These are phyloP conservation scores for Symphodus melops DNA, from an alignment of 2,113 vertebrate genomes.

Conservation along the genomic window DNA sequence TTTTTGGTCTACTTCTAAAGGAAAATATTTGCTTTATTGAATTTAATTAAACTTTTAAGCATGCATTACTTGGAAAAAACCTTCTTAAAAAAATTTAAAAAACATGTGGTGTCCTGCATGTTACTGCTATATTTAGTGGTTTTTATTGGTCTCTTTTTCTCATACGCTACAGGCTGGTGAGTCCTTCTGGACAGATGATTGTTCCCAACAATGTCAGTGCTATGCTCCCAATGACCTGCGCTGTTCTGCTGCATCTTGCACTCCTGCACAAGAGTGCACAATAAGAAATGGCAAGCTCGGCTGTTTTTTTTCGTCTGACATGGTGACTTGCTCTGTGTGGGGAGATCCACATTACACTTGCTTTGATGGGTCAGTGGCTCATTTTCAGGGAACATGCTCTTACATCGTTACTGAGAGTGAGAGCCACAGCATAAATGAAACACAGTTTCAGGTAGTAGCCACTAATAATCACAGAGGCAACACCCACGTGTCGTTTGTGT, in stretches of 20 bases:
- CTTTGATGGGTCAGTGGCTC: slow-evolving; percentile 82
- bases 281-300: slow-evolving; percentile 58
- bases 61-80: too few relatives aligned
- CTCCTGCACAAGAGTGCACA: slow-evolving; percentile 63
- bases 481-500: slow-evolving; percentile 74
- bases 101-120: too few relatives aligned
- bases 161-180: slow-evolving; percentile 60
- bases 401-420: slow-evolving; percentile 76
- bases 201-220: slow-evolving; percentile 72
- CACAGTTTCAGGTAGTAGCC: slow-evolving; percentile 64
- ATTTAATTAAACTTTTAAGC: too few relatives aligned
- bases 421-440: slow-evolving; percentile 9
- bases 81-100: too few relatives aligned
- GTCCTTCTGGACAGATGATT: slow-evolving; percentile 67
- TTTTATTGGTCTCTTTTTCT: too few relatives aligned
- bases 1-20: too few relatives aligned
- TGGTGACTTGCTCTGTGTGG: slow-evolving; percentile 77
- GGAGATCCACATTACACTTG: slow-evolving; percentile 85
- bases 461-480: slow-evolving; percentile 75
- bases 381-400: slow-evolving; percentile 85
- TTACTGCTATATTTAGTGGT: too few relatives aligned
- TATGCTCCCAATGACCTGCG: slow-evolving; percentile 52
- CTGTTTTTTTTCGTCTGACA: slow-evolving; percentile 55
- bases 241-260: slow-evolving; percentile 57
- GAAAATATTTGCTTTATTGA: too few relatives aligned